Conservation (phyloP, 2,113 vertebrate species). For the Pangasianodon gigas region DNA sequence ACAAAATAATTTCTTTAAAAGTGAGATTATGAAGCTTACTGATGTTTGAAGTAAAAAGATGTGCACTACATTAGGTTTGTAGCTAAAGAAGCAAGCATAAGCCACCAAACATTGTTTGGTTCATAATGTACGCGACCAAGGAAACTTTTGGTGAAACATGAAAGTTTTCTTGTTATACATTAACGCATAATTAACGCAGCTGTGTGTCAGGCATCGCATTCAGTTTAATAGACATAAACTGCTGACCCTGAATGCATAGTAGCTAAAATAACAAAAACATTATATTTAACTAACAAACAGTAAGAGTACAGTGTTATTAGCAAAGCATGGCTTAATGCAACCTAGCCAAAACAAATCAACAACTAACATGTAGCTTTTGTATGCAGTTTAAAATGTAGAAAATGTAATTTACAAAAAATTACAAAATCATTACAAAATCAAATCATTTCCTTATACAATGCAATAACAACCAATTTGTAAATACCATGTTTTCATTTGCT, state of each 20-base stretch:
- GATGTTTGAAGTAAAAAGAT: neutral
- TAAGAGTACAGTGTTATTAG: neutral
- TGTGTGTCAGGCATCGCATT: neutral
- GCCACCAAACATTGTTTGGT: no score
- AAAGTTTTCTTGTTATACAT: neutral
- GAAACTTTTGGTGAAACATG: no score
- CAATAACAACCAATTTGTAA: constrained; percentile 18
- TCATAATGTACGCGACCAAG: no score
- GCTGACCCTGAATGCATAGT: constrained; percentile 3
- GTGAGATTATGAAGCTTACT: neutral
- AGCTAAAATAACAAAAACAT: neutral
- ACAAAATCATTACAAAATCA: neutral
- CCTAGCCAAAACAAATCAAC: neutral
- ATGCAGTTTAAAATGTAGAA: neutral
- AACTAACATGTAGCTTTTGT: neutral
- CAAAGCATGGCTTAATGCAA: neutral
- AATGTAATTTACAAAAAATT: neutral
- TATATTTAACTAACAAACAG: neutral
- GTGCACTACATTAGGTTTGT: neutral
- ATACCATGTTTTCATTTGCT: neutral
- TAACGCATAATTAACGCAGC: neutral
- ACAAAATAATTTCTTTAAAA: neutral
- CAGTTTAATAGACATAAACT: neutral
- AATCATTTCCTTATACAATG: constrained; percentile 37
- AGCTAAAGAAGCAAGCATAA: neutral